Conservation (phyloP, 2,888 invertebrate genomes). For the Heliconius cydno region DNA sequence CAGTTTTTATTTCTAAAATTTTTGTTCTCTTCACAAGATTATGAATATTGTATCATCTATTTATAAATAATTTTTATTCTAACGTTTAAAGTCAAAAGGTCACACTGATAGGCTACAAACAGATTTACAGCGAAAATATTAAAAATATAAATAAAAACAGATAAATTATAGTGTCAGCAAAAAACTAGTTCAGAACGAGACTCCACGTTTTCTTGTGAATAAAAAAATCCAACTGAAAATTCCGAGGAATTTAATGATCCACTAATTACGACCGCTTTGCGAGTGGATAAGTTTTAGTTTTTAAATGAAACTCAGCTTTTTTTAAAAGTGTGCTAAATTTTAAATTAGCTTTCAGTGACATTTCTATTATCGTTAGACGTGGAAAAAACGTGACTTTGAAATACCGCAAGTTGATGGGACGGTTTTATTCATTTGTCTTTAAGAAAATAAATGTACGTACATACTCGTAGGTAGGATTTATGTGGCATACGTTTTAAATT, state of each 20-base stretch:
- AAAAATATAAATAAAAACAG: conserved; percentile 27
- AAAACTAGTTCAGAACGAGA: conserved; percentile 34
- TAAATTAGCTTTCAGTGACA: conserved; percentile 27
- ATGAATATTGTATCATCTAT: not conserved
- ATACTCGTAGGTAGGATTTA: not conserved
- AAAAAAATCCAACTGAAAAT: conserved; percentile 36
- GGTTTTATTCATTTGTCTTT: not conserved
- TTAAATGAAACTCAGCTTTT: conserved; percentile 24
- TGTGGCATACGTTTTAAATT: conserved; percentile 9
- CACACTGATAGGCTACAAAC: not conserved
- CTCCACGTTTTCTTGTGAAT: conserved; percentile 33
- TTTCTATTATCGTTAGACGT: not conserved
- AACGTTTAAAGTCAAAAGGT: not conserved
- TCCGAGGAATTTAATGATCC: conserved; percentile 43
- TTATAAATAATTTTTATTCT: not conserved
- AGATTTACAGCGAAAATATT: conserved; percentile 7
- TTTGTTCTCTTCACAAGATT: not conserved
- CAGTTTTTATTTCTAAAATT: not conserved
- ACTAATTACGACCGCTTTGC: conserved; percentile 44
- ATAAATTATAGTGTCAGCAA: conserved; percentile 13
- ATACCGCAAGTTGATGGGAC: not conserved
- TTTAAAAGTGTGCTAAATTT: conserved; percentile 18
- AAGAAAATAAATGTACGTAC: not conserved
- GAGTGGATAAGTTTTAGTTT: conserved; percentile 36
- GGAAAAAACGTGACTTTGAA: not conserved